These are phyloP conservation scores for Brachionus asplanchnoidis DNA, from an alignment of 1,140 invertebrate species.

Conservation along the genomic window DNA sequence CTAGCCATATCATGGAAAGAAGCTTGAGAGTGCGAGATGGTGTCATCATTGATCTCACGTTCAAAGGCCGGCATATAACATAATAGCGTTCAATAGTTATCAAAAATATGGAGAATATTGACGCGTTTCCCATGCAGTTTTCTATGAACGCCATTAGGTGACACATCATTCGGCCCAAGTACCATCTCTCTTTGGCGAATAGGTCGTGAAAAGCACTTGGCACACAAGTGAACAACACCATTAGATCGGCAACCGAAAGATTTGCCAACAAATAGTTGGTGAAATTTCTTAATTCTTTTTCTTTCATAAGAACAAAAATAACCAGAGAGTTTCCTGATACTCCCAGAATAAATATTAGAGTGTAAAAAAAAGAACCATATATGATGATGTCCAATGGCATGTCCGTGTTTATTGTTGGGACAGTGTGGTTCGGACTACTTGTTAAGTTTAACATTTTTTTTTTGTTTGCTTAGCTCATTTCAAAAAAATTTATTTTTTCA, in stretches of 20 bases:
- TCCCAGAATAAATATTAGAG: constrained; percentile 75
- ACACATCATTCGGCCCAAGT: constrained; percentile 47
- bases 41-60: constrained; percentile 35
- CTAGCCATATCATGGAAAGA: constrained; percentile 5
- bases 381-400: constrained; percentile 75
- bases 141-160: constrained; percentile 42
- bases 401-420: constrained; percentile 31
- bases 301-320: constrained; percentile 79
- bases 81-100: constrained; percentile 35
- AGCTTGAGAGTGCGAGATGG: constrained; percentile 21
- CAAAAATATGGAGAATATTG: constrained; percentile 11
- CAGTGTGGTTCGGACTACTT: background rate
- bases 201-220: constrained; percentile 47
- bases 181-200: constrained; percentile 48
- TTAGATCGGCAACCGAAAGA: constrained; percentile 47
- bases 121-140: constrained; percentile 25
- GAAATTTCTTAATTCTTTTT: constrained; percentile 84
- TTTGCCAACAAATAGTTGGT: constrained; percentile 79
- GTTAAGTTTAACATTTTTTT: background rate
- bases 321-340: constrained; percentile 82
- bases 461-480: background rate
- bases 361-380: constrained; percentile 73
- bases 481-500: background rate
- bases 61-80: constrained; percentile 25
- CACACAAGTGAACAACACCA: constrained; percentile 46